A percentile compares a stretch with the other conserved stretches of the same genome.
Conservation (phyloP, 2,113 vertebrate genomes). For the Callithrix jacchus region DNA sequence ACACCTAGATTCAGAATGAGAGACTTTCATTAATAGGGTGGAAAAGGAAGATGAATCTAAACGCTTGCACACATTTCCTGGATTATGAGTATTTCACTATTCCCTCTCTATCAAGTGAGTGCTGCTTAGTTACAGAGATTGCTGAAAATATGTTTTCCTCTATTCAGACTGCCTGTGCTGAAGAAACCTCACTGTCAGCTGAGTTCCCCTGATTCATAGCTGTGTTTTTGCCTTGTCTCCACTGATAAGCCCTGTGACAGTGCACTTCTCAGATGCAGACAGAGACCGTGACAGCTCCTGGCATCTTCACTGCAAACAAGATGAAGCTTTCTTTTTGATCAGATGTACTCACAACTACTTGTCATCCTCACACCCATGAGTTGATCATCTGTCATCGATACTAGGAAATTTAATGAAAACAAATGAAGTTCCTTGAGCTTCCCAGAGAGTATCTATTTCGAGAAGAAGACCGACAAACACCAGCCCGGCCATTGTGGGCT, state of each 20-base stretch:
- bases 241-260: neutral
- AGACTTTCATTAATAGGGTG: neutral
- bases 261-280: neutral
- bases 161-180: neutral
- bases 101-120: neutral
- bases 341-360: neutral
- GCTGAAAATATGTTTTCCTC: neutral
- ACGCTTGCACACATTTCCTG: neutral
- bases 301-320: neutral
- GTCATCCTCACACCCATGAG: neutral
- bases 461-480: neutral
- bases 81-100: neutral
- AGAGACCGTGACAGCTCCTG: neutral
- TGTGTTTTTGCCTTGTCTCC: neutral
- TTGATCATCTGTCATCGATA: neutral
- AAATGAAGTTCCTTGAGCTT: slow-evolving; percentile 43
- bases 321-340: slow-evolving; percentile 3
- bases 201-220: neutral
- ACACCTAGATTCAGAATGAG: neutral
- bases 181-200: neutral
- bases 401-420: slow-evolving; percentile 51
- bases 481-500: neutral
- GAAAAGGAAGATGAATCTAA: neutral
- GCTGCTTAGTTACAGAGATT: neutral
- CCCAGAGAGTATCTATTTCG: neutral